Evolutionary conservation across 2,113 vertebrate species (phyloP).

Genomic region (Theristicus caerulescens): DNA sequence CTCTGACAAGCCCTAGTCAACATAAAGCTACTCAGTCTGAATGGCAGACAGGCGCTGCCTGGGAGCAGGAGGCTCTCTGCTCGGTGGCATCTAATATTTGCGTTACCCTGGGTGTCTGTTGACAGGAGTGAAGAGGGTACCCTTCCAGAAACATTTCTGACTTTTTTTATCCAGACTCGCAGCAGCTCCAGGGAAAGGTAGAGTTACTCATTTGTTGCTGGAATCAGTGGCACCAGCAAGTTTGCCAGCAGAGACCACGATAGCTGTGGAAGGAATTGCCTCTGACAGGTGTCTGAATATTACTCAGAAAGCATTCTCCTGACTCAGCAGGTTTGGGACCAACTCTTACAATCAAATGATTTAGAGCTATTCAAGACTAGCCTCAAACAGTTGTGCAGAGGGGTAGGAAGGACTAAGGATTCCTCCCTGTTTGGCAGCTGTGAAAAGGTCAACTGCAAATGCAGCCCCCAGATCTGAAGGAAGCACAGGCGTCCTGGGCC

Average conservation of each 20-base stretch:
- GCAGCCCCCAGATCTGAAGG: not conserved
- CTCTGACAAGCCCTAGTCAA: not conserved
- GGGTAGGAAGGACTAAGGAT: constrained; percentile 17
- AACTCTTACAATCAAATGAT: constrained; percentile 19
- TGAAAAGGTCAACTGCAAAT: constrained; percentile 31
- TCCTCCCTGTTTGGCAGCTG: constrained; percentile 21
- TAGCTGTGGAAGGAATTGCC: constrained; percentile 41
- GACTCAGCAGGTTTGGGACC: constrained; percentile 13
- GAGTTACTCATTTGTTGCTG: not conserved
- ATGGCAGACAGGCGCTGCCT: not conserved
- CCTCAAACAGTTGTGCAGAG: constrained; percentile 20
- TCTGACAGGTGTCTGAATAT: constrained; percentile 33
- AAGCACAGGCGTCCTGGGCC: not conserved
- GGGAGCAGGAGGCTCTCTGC: not conserved
- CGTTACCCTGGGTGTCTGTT: not conserved
- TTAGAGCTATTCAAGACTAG: constrained; percentile 8
- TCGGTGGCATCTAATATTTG: not conserved
- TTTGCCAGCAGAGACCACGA: not conserved
- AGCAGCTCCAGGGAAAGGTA: not conserved
- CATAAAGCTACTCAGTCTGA: not conserved
- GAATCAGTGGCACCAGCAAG: not conserved
- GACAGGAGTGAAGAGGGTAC: not conserved
- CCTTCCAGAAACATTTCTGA: not conserved
- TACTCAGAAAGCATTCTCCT: constrained; percentile 10
- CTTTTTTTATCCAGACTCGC: not conserved